phyloP scores from a whole-genome alignment of 2,113 vertebrate species.

The Microtus montanus region DNA sequence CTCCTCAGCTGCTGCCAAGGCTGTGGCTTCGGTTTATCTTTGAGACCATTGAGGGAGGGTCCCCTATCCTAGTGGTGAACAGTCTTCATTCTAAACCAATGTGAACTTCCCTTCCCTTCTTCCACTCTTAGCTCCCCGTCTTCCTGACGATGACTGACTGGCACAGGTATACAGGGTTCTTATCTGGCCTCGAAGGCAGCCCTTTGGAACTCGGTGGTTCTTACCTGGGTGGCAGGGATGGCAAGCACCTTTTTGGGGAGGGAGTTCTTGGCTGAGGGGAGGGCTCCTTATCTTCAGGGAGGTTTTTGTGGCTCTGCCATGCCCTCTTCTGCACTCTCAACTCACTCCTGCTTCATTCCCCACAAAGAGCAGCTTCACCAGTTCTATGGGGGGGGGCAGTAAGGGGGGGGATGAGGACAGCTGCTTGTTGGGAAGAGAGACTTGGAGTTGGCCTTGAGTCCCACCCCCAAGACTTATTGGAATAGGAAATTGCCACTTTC shows the following conservation, averaged over 20 bases:
- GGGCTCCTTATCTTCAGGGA: neutral
- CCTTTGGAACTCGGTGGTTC: neutral
- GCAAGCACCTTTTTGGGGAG: neutral
- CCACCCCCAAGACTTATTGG: neutral
- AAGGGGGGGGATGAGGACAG: neutral
- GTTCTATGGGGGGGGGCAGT: neutral
- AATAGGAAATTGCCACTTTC: neutral
- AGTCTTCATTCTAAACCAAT: neutral
- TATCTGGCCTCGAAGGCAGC: neutral
- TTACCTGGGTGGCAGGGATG: neutral
- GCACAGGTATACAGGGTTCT: neutral
- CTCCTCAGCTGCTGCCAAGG: neutral
- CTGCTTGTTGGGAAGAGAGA: neutral
- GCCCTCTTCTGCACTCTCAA: neutral
- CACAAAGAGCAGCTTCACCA: neutral
- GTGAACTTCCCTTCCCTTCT: neutral
- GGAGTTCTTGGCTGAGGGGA: neutral
- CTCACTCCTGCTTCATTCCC: neutral
- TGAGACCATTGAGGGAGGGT: neutral
- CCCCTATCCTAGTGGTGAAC: neutral
- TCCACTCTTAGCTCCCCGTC: neutral
- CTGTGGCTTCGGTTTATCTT: neutral
- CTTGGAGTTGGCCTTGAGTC: neutral
- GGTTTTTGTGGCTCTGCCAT: neutral
- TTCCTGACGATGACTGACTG: neutral